phyloP scores from a whole-genome alignment of 2,888 invertebrate genomes.

The Rhamphomyia laevipes region DNA sequence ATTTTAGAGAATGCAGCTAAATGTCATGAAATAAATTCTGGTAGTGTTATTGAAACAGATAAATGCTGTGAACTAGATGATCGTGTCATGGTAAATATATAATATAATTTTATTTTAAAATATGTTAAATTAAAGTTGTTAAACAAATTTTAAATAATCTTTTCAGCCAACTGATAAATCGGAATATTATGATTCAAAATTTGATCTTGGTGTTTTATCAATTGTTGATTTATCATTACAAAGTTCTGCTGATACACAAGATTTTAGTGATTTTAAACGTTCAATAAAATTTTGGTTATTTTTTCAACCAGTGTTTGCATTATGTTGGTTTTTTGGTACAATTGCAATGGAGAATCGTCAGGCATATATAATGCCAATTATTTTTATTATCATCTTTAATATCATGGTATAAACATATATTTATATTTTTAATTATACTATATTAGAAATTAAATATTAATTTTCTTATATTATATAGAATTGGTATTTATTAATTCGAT shows the following conservation, averaged over 20 bases:
- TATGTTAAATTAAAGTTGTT: neutral
- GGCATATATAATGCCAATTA: constrained; percentile 47
- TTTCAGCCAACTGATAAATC: constrained; percentile 1
- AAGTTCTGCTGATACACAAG: constrained; percentile 38
- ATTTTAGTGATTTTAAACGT: constrained; percentile 46
- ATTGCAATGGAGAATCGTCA: constrained; percentile 57
- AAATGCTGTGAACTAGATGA: constrained; percentile 16
- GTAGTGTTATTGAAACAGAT: constrained; percentile 12
- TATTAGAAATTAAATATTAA: neutral
- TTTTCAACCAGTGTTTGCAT: constrained; percentile 57
- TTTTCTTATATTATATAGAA: constrained; percentile 9
- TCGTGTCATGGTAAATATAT: constrained; percentile 8
- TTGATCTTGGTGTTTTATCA: constrained; percentile 38
- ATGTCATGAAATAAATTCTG: constrained; percentile 13
- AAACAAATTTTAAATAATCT: neutral
- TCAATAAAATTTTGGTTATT: constrained; percentile 51
- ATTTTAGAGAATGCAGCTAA: constrained; percentile 14
- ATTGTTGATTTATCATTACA: constrained; percentile 42
- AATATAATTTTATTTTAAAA: neutral
- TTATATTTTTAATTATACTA: neutral
- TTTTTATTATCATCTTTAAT: constrained; percentile 45
- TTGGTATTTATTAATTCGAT: constrained; percentile 15
- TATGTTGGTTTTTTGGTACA: constrained; percentile 64
- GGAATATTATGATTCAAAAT: constrained; percentile 27
- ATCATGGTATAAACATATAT: constrained; percentile 39